phyloP scores from a whole-genome alignment of 2,888 invertebrate genomes.

The Celastrina argiolus region DNA sequence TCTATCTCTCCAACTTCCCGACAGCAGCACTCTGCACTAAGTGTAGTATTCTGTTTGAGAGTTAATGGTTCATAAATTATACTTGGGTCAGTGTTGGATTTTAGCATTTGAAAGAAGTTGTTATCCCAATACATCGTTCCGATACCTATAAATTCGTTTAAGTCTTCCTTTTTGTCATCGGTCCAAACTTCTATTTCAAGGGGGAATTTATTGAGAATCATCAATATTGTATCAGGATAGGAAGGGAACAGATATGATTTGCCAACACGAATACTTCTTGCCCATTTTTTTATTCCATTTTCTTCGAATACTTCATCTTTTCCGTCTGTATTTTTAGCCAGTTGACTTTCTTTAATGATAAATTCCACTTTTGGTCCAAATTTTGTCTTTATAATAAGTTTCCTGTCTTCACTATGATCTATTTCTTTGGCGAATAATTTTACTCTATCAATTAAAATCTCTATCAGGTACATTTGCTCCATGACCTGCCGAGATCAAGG shows the following conservation, averaged over 20 bases:
- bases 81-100: slow-evolving; percentile 54
- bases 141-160: slow-evolving; percentile 61
- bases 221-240: slow-evolving; percentile 63
- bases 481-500: slow-evolving; percentile 69
- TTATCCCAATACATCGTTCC: slow-evolving; percentile 67
- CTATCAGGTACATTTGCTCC: slow-evolving; percentile 77
- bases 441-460: slow-evolving; percentile 76
- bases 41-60: slow-evolving; percentile 49
- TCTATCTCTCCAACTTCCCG: slow-evolving; percentile 60
- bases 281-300: slow-evolving; percentile 53
- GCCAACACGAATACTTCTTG: slow-evolving; percentile 64
- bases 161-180: slow-evolving; percentile 55
- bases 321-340: slow-evolving; percentile 47
- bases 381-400: slow-evolving; percentile 63
- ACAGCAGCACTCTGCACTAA: slow-evolving; percentile 58
- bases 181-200: slow-evolving; percentile 70
- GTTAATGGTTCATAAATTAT: slow-evolving; percentile 52
- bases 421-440: slow-evolving; percentile 52
- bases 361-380: slow-evolving; percentile 72
- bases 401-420: slow-evolving; percentile 56
- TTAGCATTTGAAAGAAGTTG: slow-evolving; percentile 68
- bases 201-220: slow-evolving; percentile 65
- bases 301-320: slow-evolving; percentile 57
- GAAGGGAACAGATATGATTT: slow-evolving; percentile 76
- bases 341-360: slow-evolving; percentile 67